Evolutionary conservation across 1,140 invertebrate genomes (phyloP).

Genomic region (Plectrocnemia conspersa): DNA sequence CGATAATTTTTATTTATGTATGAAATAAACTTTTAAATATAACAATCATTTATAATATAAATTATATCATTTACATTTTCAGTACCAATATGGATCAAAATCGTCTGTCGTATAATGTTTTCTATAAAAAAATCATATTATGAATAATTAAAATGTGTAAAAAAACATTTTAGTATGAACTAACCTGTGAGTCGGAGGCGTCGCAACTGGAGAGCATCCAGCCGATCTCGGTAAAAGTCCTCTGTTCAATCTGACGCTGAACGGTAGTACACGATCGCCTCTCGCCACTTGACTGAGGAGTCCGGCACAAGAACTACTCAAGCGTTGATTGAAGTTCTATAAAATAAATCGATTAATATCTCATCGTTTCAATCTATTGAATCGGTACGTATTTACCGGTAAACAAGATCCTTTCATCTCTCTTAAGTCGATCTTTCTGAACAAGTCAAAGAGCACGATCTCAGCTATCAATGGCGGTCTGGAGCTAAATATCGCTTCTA

Average conservation of each 20-base stretch:
- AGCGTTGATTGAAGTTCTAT: constrained; percentile 48
- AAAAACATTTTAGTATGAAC: background rate
- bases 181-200: constrained; percentile 38
- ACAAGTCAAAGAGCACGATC: constrained; percentile 74
- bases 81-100: constrained; percentile 30
- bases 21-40: constrained; percentile 5
- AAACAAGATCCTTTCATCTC: constrained; percentile 68
- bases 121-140: constrained; percentile 36
- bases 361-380: background rate
- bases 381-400: constrained; percentile 45
- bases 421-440: constrained; percentile 80
- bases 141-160: constrained; percentile 3
- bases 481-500: constrained; percentile 76
- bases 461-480: constrained; percentile 69
- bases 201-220: constrained; percentile 37
- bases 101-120: constrained; percentile 40
- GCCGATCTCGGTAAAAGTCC: constrained; percentile 18
- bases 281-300: constrained; percentile 45
- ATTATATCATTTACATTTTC: constrained; percentile 8
- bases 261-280: constrained; percentile 27
- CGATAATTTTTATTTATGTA: constrained; percentile 4
- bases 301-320: constrained; percentile 45
- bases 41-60: constrained; percentile 3
- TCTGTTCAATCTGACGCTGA: constrained; percentile 4
- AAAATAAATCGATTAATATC: constrained; percentile 15